Conservation (phyloP, 2,113 vertebrate genomes). For the Lagenorhynchus albirostris region DNA sequence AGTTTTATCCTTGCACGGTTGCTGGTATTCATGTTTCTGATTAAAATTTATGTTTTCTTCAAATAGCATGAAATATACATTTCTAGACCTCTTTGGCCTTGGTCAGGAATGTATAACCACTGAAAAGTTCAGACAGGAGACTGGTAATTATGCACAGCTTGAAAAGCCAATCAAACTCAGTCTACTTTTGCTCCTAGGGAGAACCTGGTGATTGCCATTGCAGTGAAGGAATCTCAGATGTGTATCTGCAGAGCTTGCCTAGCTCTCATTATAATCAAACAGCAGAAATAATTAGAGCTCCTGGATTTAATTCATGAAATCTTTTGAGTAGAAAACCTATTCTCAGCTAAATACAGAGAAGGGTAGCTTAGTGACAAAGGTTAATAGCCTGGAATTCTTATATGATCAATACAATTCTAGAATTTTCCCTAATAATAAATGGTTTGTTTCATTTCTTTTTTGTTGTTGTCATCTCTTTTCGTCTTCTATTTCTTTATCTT, state of each 20-base stretch:
- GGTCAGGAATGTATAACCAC: conserved; percentile 28
- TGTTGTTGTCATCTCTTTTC: neutral
- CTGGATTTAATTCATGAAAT: conserved; percentile 19
- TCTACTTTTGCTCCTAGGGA: neutral
- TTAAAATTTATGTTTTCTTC: conserved; percentile 53
- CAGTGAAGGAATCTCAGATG: neutral
- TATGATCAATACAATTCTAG: neutral
- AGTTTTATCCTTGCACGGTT: neutral
- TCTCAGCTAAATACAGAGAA: neutral
- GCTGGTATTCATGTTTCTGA: conserved; percentile 5
- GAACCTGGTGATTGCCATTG: neutral
- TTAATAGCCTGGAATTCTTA: neutral
- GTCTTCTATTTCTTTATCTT: neutral
- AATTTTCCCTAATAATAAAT: neutral
- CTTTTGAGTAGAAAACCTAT: neutral
- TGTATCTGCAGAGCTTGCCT: neutral
- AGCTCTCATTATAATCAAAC: neutral
- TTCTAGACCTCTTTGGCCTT: neutral
- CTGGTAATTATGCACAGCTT: conserved; percentile 42
- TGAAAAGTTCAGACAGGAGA: neutral
- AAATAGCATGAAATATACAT: conserved; percentile 39
- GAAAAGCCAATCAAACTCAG: conserved; percentile 32
- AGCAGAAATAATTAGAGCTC: conserved; percentile 21
- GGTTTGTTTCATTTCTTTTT: neutral
- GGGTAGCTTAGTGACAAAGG: neutral